phyloP scores from a whole-genome alignment of 2,888 invertebrate species.

The Keiferia lycopersicella region DNA sequence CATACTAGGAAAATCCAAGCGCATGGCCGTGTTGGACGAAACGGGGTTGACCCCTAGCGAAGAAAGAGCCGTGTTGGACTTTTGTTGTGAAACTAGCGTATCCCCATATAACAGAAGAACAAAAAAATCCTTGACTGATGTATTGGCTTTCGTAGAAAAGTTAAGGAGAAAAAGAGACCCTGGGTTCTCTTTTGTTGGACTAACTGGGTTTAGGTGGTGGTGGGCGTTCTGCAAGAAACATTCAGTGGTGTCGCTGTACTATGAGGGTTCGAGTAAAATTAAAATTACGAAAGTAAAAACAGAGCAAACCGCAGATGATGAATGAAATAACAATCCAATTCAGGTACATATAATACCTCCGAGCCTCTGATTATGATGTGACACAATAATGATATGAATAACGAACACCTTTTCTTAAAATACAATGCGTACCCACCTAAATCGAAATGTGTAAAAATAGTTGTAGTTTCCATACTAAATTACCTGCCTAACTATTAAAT shows the following conservation, averaged over 20 bases:
- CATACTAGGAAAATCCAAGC: conserved; percentile 87
- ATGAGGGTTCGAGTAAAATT: conserved; percentile 47
- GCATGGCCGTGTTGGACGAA: conserved; percentile 88
- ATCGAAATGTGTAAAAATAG: too few species aligned
- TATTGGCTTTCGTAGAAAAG: conserved; percentile 85
- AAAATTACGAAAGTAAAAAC: conserved; percentile 49
- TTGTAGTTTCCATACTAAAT: too few species aligned
- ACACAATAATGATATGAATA: too few species aligned
- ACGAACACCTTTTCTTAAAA: too few species aligned
- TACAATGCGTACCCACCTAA: too few species aligned
- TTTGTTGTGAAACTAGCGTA: conserved; percentile 86
- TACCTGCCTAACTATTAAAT: too few species aligned
- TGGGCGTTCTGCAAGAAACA: conserved; percentile 92
- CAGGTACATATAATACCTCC: too few species aligned
- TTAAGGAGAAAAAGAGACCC: conserved; percentile 81
- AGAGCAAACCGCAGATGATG: conserved; percentile 47
- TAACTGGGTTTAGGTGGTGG: conserved; percentile 90
- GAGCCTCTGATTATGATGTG: too few species aligned
- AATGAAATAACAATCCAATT: too few species aligned
- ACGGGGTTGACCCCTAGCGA: conserved; percentile 82
- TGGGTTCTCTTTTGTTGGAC: conserved; percentile 84
- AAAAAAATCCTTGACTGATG: conserved; percentile 83
- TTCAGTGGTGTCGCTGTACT: conserved; percentile 83
- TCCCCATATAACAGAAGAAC: conserved; percentile 87
- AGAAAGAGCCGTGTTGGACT: conserved; percentile 85